phyloP scores from a whole-genome alignment of 2,113 vertebrate species.

The Leptosomus discolor region DNA sequence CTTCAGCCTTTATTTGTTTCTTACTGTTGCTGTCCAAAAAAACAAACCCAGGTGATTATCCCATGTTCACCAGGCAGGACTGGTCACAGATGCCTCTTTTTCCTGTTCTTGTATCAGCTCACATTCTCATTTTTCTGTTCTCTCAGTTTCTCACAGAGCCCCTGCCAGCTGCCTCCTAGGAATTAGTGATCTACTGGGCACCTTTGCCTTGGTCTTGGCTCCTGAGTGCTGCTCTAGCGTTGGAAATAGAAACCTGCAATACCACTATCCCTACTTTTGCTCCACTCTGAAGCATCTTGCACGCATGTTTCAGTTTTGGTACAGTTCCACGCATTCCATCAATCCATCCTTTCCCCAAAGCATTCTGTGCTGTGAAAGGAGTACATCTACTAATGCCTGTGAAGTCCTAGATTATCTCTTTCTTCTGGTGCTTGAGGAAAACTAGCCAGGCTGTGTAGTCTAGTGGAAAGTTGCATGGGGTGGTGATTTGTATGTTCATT shows the following conservation, averaged over 20 bases:
- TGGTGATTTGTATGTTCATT: not conserved
- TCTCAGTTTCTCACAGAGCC: not conserved
- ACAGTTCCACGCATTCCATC: not conserved
- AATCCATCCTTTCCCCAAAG: not conserved
- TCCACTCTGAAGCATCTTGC: not conserved
- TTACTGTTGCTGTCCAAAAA: not conserved
- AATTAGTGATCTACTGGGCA: not conserved
- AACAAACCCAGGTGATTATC: accelerated
- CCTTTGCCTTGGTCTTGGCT: not conserved
- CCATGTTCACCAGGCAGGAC: not conserved
- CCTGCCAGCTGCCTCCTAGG: not conserved
- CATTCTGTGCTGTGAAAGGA: not conserved
- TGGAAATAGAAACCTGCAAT: not conserved
- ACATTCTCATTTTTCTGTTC: not conserved
- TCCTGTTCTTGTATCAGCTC: not conserved
- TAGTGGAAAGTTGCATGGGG: not conserved
- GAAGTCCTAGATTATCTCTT: not conserved
- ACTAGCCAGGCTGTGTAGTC: not conserved
- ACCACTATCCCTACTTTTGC: not conserved
- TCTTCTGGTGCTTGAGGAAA: not conserved
- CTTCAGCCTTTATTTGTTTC: not conserved
- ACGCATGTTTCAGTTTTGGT: not conserved
- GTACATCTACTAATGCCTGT: not conserved
- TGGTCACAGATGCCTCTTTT: not conserved
- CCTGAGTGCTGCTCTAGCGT: not conserved